A percentile compares a stretch with the other conserved stretches of the same genome.
Evolutionary conservation across 2,113 vertebrate genomes (phyloP).

Genomic region (Tinamus guttatus): DNA sequence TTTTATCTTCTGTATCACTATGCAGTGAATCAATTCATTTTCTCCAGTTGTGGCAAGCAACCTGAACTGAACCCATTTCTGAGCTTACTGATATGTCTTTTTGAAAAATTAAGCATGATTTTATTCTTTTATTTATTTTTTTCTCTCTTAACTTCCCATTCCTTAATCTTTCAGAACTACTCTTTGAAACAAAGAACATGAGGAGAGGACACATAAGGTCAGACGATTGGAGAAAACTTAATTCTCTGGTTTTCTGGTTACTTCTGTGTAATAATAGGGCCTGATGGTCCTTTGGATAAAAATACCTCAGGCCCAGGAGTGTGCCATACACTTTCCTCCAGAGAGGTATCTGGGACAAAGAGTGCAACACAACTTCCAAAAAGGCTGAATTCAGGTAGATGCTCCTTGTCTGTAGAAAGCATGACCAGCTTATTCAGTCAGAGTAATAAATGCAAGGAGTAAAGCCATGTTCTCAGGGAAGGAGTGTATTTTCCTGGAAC

Average conservation of each 20-base stretch:
- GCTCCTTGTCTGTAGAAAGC: background rate
- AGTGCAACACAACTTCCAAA: background rate
- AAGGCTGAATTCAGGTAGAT: background rate
- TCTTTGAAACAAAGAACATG: background rate
- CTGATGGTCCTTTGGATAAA: background rate
- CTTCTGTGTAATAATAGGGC: background rate
- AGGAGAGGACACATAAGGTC: background rate
- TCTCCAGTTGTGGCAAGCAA: background rate
- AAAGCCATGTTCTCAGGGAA: background rate
- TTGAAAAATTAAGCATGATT: background rate
- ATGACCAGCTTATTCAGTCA: background rate
- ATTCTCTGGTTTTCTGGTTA: background rate
- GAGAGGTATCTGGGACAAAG: background rate
- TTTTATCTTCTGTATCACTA: background rate
- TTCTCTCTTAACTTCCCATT: background rate
- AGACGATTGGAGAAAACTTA: background rate
- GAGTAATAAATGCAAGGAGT: background rate
- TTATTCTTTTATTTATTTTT: background rate
- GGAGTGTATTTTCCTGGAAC: background rate
- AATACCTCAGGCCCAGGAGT: accelerated
- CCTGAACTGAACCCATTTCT: background rate
- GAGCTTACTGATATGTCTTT: background rate
- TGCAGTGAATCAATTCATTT: background rate
- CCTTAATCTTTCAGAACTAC: background rate
- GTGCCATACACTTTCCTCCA: background rate